Evolutionary conservation across 2,888 invertebrate genomes (phyloP).

Genomic region (Volucella inanis): DNA sequence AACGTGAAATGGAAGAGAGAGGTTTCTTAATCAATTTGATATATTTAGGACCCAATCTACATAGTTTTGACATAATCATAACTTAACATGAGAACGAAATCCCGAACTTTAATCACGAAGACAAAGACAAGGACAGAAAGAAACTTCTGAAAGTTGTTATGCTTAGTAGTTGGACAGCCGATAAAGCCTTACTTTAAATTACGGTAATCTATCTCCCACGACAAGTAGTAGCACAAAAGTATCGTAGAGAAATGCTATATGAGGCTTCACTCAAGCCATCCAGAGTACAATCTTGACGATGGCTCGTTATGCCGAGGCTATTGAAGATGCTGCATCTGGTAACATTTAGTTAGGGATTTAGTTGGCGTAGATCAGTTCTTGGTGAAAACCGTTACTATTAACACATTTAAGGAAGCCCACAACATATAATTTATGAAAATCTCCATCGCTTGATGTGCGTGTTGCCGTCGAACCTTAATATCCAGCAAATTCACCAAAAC

Average conservation of each 20-base stretch:
- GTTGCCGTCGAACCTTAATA: constrained; percentile 99
- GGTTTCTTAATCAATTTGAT: constrained; percentile 99
- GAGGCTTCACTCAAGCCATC: constrained; percentile 98
- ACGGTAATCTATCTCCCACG: constrained; percentile 99
- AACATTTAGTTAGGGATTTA: constrained; percentile 99
- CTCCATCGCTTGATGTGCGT: constrained; percentile 99
- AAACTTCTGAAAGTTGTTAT: constrained; percentile 97
- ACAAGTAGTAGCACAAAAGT: constrained; percentile 99
- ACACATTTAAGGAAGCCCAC: constrained; percentile 99
- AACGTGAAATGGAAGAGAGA: constrained; percentile 94
- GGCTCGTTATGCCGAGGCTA: constrained; percentile 99
- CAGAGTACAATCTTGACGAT: constrained; percentile 99
- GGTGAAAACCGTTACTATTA: constrained; percentile 99
- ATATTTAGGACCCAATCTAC: constrained; percentile 99
- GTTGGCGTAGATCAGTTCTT: constrained; percentile 99
- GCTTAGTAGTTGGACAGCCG: constrained; percentile 99
- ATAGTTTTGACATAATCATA: constrained; percentile 92
- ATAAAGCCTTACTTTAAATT: constrained; percentile 99
- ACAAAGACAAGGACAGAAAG: constrained; percentile 98
- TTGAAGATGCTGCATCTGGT: constrained; percentile 99
- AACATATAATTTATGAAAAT: constrained; percentile 99
- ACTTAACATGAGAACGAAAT: no score
- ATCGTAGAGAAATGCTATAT: constrained; percentile 99
- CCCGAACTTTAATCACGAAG: constrained; percentile 94
- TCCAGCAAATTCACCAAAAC: constrained; percentile 98